Conservation (phyloP, 1,140 invertebrate species). For the Heterodera carotae region DNA sequence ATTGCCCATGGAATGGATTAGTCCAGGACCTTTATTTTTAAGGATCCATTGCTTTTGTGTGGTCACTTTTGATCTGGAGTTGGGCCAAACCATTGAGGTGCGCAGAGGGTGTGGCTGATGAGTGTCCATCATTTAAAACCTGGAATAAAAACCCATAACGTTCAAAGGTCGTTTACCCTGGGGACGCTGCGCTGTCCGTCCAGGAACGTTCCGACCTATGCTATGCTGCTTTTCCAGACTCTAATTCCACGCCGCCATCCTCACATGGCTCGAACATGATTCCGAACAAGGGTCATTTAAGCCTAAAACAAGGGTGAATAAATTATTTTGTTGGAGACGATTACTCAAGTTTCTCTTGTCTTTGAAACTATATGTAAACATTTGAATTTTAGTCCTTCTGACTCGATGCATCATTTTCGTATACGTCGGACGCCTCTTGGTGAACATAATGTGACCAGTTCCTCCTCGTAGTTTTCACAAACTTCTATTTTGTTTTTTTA, state of each 20-base stretch:
- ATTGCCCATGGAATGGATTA: not conserved
- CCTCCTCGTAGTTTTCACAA: not conserved
- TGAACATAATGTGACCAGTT: constrained; percentile 1
- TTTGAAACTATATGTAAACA: not conserved
- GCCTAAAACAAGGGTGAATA: constrained; percentile 8
- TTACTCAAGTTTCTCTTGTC: too few species aligned
- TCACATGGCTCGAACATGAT: not conserved
- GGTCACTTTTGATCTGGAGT: constrained; percentile 47
- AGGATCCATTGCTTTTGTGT: constrained; percentile 49
- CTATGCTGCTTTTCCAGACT: constrained; percentile 48
- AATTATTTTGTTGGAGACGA: too few species aligned
- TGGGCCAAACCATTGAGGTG: constrained; percentile 50
- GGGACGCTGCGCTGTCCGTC: constrained; percentile 29
- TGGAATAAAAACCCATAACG: too few species aligned
- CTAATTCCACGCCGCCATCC: constrained; percentile 32
- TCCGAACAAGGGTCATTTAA: not conserved
- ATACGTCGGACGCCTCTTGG: constrained; percentile 25
- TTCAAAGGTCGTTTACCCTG: constrained; percentile 45
- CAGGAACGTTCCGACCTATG: constrained; percentile 42
- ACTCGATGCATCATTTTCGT: constrained; percentile 47
- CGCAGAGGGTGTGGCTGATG: too few species aligned
- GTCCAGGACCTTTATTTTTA: not conserved
- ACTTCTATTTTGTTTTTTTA: too few species aligned
- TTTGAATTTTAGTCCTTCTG: constrained; percentile 9
- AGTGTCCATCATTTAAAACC: constrained; percentile 12